Conservation (phyloP, 2,113 vertebrate species). For the Capreolus pygargus region DNA sequence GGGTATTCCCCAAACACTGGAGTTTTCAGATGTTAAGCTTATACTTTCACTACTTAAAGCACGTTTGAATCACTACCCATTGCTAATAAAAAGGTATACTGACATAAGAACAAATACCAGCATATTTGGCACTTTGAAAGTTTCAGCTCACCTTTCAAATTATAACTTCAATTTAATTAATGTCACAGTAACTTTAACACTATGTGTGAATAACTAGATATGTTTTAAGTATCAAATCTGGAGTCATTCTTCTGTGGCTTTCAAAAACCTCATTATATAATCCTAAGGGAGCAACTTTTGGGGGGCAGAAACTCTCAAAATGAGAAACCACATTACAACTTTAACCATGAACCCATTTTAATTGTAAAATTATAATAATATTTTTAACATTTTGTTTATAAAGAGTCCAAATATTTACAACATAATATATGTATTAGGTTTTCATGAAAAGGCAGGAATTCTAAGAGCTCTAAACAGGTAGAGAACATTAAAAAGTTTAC, state of each 20-base stretch:
- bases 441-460: constrained; percentile 55
- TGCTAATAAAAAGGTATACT: constrained; percentile 63
- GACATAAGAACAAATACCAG: constrained; percentile 71
- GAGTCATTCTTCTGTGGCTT: background rate
- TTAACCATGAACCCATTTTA: background rate
- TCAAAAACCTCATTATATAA: background rate
- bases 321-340: constrained; percentile 8
- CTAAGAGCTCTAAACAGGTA: constrained; percentile 58
- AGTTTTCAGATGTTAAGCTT: constrained; percentile 73
- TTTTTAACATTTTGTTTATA: background rate
- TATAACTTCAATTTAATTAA: constrained; percentile 76
- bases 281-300: background rate
- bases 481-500: constrained; percentile 44
- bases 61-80: constrained; percentile 77
- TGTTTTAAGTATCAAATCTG: background rate
- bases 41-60: constrained; percentile 79
- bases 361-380: background rate
- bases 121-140: constrained; percentile 75
- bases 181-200: background rate
- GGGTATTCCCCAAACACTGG: constrained; percentile 76
- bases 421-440: background rate
- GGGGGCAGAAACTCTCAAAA: background rate
- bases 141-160: constrained; percentile 73
- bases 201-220: background rate
- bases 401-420: background rate